phyloP scores from a whole-genome alignment of 2,113 vertebrate species.

The Sisor rabdophorus region DNA sequence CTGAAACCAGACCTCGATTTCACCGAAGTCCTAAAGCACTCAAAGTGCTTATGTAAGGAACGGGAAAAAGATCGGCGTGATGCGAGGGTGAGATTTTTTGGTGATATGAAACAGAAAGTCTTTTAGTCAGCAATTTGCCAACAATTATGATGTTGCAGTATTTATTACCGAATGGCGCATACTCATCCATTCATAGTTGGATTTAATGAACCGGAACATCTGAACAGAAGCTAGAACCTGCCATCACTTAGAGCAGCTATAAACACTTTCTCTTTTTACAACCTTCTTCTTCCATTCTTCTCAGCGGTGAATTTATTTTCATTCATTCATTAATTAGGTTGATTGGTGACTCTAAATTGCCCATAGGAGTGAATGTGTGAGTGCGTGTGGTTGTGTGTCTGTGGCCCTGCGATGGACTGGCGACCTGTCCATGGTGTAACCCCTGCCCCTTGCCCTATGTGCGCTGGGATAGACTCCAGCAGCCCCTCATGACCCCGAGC shows the following conservation, averaged over 20 bases:
- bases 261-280: not conserved
- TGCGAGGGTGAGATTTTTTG: not conserved
- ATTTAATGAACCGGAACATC: not conserved
- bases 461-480: too few species aligned
- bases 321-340: too few species aligned
- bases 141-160: constrained; percentile 51
- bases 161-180: not conserved
- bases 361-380: too few species aligned
- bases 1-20: not conserved
- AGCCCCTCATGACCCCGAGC: too few species aligned
- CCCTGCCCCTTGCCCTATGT: too few species aligned
- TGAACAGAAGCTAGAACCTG: not conserved
- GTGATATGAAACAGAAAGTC: not conserved
- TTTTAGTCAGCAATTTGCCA: constrained; percentile 33
- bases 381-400: too few species aligned
- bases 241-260: not conserved
- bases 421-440: too few species aligned
- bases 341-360: too few species aligned
- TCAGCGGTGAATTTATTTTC: not conserved
- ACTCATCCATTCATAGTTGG: not conserved
- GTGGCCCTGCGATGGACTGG: too few species aligned
- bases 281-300: not conserved
- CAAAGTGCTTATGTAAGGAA: not conserved
- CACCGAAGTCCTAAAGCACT: not conserved
- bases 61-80: not conserved